phyloP scores from a whole-genome alignment of 2,113 vertebrate genomes.

The Corydoras sp. region DNA sequence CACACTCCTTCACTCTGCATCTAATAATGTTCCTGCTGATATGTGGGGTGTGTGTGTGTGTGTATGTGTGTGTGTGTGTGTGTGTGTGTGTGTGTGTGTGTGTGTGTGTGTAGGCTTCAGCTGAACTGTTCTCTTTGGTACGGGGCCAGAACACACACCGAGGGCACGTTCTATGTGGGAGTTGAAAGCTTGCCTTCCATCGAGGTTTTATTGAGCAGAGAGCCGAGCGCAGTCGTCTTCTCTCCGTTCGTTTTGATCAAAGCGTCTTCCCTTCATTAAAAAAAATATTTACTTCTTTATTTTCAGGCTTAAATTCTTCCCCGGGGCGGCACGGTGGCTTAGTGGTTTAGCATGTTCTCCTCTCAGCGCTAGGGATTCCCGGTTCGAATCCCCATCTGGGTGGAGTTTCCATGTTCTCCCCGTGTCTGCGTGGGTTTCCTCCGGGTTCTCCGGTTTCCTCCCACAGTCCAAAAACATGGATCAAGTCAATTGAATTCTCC shows the following conservation, averaged over 20 bases:
- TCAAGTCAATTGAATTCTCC: too few species aligned
- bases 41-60: background rate
- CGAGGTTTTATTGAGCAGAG: constrained; percentile 1
- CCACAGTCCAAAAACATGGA: too few species aligned
- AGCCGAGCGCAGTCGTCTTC: constrained; percentile 4
- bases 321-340: too few species aligned
- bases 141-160: background rate
- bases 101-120: background rate
- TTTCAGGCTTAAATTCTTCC: too few species aligned
- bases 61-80: background rate
- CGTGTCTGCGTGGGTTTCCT: too few species aligned
- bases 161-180: background rate
- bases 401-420: too few species aligned
- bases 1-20: constrained; percentile 4
- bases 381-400: too few species aligned
- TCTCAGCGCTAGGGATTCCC: too few species aligned
- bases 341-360: too few species aligned
- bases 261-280: constrained; percentile 5
- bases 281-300: background rate
- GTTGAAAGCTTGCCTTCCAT: constrained; percentile 8
- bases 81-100: background rate
- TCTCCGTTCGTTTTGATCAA: background rate
- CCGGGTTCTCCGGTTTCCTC: too few species aligned
- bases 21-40: background rate
- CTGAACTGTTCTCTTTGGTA: background rate